A percentile compares a stretch with the other conserved stretches of the same genome.
Evolutionary conservation across 64 coral and sea anemone species (phyloP).

Genomic region (Pachyseris speciosa): DNA sequence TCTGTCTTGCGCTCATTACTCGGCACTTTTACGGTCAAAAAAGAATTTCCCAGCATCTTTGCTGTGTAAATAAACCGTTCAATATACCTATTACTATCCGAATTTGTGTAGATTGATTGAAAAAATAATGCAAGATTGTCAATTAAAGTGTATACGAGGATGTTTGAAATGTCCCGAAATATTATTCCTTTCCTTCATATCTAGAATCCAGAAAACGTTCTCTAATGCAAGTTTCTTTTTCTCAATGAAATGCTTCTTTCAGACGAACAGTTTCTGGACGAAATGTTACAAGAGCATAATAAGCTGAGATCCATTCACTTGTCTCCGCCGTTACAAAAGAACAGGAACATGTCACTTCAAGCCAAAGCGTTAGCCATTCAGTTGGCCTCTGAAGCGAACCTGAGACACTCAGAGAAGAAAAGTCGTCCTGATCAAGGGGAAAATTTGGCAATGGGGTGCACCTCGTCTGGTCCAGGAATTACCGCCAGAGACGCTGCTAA

Average conservation of each 20-base stretch:
- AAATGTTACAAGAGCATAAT: constrained; percentile 65
- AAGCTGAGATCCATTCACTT: constrained; percentile 64
- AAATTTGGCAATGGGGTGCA: constrained; percentile 76
- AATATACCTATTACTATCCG: no score
- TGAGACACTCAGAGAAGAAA: constrained; percentile 62
- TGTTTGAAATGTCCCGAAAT: no score
- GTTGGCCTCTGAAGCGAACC: constrained; percentile 46
- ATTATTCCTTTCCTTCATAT: no score
- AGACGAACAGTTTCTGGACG: constrained; percentile 70
- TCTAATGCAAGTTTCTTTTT: no score
- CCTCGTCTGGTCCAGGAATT: constrained; percentile 61
- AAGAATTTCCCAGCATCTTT: no score
- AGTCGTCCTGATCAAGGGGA: constrained; percentile 65
- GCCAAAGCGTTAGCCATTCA: constrained; percentile 59
- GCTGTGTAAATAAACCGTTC: no score
- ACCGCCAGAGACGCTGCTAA: constrained; percentile 65
- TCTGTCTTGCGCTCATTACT: no score
- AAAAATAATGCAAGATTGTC: no score
- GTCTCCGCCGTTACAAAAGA: constrained; percentile 33
- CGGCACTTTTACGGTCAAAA: no score
- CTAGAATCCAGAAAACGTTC: no score
- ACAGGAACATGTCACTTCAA: constrained; percentile 63
- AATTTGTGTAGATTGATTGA: no score
- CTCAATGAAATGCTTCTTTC: background rate
- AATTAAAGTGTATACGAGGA: no score